Percentiles rank a stretch among this genome's conserved stretches.
Conservation (phyloP, 2,113 vertebrate species). For the Gobio gobio region DNA sequence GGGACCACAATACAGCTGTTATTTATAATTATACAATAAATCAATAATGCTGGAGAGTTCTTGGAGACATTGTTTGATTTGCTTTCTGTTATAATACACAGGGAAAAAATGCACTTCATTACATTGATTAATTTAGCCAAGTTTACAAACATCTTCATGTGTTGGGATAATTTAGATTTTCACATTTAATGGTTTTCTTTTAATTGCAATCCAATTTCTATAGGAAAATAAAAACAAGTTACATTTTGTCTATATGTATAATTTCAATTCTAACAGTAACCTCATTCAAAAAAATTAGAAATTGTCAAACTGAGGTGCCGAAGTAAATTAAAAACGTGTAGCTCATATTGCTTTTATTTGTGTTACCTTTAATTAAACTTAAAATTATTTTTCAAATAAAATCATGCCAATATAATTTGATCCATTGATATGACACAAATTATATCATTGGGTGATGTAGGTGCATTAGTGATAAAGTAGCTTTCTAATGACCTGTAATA, state of each 20-base stretch:
- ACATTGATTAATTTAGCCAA: neutral
- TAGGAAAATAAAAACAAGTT: neutral
- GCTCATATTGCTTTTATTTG: neutral
- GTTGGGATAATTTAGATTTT: slow-evolving; percentile 14
- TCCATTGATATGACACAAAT: neutral
- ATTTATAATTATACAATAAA: neutral
- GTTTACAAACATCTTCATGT: neutral
- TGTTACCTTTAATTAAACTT: neutral
- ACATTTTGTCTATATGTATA: neutral
- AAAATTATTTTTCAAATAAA: slow-evolving; percentile 1
- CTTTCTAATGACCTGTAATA: neutral
- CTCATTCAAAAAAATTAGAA: neutral
- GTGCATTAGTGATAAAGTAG: neutral
- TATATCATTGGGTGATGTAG: neutral
- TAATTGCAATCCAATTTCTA: slow-evolving; percentile 9
- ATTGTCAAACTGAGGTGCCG: neutral
- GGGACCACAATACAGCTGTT: neutral
- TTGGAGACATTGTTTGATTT: neutral
- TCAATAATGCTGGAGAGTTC: neutral
- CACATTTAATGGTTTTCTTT: slow-evolving; percentile 21
- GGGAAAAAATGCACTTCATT: neutral
- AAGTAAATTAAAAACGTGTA: neutral
- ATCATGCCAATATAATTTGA: neutral
- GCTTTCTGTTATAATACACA: slow-evolving; percentile 12
- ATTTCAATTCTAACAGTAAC: neutral